phyloP scores from a whole-genome alignment of 1,140 invertebrate species.

The Drosophila pandora region DNA sequence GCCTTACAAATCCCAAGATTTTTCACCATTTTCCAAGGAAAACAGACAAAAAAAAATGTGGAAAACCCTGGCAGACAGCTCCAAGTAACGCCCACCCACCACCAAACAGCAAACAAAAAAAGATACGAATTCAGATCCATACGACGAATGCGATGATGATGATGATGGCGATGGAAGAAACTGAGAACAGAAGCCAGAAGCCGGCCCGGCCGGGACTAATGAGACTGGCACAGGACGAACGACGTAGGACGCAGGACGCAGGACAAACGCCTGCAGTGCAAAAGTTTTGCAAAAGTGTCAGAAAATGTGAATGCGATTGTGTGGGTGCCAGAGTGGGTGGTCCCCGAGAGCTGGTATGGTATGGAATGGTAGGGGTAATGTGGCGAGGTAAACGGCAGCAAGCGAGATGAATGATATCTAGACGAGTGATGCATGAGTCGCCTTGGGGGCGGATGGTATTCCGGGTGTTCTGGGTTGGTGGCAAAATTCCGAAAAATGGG shows the following conservation, averaged over 20 bases:
- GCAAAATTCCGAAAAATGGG: conserved; percentile 28
- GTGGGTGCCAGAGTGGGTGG: conserved; percentile 23
- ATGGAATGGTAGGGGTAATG: conserved; percentile 54
- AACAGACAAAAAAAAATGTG: not conserved
- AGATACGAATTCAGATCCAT: conserved; percentile 17
- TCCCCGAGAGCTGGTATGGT: conserved; percentile 5
- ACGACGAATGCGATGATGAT: conserved; percentile 18
- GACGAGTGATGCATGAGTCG: conserved; percentile 81
- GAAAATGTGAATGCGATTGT: conserved; percentile 41
- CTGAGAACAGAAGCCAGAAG: conserved; percentile 33
- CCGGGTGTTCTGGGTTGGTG: conserved; percentile 17
- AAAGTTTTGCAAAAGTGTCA: conserved; percentile 72
- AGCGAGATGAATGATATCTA: conserved; percentile 79
- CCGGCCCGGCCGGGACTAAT: conserved; percentile 27
- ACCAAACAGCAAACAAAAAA: conserved; percentile 2
- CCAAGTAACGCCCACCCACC: conserved; percentile 40
- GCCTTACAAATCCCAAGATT: conserved; percentile 9
- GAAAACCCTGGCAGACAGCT: conserved; percentile 4
- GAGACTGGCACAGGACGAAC: conserved; percentile 46
- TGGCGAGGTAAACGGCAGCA: conserved; percentile 72
- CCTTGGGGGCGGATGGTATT: conserved; percentile 51
- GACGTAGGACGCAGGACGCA: conserved; percentile 22
- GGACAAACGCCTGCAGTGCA: conserved; percentile 45
- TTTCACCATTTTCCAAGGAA: conserved; percentile 5
- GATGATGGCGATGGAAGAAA: conserved; percentile 31